Evolutionary conservation across 2,888 invertebrate species (phyloP), one percentile per base, ranked within the genome.

Genomic region (Lasioglossum malachurum): DNA sequence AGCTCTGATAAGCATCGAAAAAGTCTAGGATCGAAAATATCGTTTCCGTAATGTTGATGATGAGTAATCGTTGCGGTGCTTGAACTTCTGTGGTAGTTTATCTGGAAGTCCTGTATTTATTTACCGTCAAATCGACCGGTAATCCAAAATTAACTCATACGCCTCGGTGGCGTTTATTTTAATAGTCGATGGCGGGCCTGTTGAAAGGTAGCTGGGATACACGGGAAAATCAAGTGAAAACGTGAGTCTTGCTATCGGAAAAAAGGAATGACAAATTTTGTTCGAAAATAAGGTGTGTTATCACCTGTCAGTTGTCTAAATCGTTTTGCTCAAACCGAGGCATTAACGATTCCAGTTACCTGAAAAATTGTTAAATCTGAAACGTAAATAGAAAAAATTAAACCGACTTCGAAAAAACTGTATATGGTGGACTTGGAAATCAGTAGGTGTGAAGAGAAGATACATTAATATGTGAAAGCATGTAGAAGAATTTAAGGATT

Each of bases 141-240:
- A 44, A 73, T 83, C 88, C 83, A 85, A 89, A 89, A 89, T 88
- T 89, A 88, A 88, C 87, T 84, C 60, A 19, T 60, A 38, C 80
- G 71, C 46, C 60, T 78, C 41, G 76, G 78, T 35, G 77, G 64
- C 75, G 86, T 87, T 89, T 88, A 84, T 89, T 89, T 89, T 87
- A 86, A 88, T 84, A 79, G 79, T 19, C 73, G 44, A 75, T 80
- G 78, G 80, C 75, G 19, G 67, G 67, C 78, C 67, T 64, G 64
- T 31, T 80, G 69, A 78, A 71, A 46, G 38, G 76, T 75, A 53
- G 73, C 31, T 41, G 23, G 69, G 44, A 49, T 49, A 44, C 53
- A 60, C 67, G 35, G 46, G 31, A 41, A 35, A 41, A 64, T 35
- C 19, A 57, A 75, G 19, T 69, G 44, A 35, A 83, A 69, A 44